phyloP scores from a whole-genome alignment of 2,113 vertebrate genomes.

The Passer montanus region DNA sequence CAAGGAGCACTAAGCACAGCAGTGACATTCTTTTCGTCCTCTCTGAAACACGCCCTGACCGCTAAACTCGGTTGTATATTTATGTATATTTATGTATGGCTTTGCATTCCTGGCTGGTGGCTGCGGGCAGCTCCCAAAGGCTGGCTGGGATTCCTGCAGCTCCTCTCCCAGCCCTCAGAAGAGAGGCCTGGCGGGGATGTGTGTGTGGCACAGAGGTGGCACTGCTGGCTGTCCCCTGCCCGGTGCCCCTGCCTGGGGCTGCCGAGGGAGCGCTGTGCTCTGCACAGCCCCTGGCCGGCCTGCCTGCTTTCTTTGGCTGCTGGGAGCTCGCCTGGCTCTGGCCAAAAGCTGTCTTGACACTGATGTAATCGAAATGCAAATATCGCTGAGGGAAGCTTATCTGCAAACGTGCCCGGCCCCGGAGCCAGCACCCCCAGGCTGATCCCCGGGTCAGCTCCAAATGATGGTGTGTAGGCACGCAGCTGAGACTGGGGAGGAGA shows the following conservation, averaged over 20 bases:
- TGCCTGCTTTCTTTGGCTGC: conserved; percentile 11
- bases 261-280: fast-evolving
- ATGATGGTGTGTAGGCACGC: not conserved
- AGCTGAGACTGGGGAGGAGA: not conserved
- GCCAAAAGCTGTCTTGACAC: not conserved
- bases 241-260: too few species aligned
- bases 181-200: not conserved
- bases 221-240: not conserved
- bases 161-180: not conserved
- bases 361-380: conserved; percentile 7
- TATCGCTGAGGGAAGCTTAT: not conserved
- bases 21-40: not conserved
- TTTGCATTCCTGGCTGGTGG: not conserved
- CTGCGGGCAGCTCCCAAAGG: not conserved
- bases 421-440: not conserved
- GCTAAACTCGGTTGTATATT: not conserved
- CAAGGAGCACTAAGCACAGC: not conserved
- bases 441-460: not conserved
- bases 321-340: not conserved
- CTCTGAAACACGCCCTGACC: not conserved
- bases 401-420: not conserved
- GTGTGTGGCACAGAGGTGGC: not conserved
- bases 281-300: not conserved
- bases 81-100: fast-evolving
- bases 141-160: not conserved